Conservation (phyloP, 2,797 vertebrate genomes). For the Mus spretus region DNA sequence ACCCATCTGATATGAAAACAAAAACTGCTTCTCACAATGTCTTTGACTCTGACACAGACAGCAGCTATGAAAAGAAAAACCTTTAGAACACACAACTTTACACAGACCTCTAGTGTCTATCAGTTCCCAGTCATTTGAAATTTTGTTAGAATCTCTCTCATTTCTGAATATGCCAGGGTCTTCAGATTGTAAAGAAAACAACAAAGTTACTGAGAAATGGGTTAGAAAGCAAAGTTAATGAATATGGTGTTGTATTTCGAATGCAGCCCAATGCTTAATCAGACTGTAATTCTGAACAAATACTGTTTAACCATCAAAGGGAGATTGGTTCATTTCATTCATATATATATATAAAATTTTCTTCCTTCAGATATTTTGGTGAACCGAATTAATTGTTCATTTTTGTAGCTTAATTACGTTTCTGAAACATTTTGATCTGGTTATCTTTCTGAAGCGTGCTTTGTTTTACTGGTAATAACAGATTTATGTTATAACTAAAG, state of each 20-base stretch:
- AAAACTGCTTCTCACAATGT: conserved; percentile 95
- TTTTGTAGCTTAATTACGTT: conserved; percentile 85
- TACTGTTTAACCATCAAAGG: conserved; percentile 84
- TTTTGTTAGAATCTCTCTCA: conserved; percentile 92
- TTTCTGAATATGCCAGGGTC: conserved; percentile 91
- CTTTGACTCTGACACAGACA: conserved; percentile 95
- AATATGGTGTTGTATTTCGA: conserved; percentile 95
- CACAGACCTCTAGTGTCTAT: conserved; percentile 94
- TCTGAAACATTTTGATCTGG: conserved; percentile 79
- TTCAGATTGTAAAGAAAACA: conserved; percentile 95
- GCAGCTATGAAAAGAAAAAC: conserved; percentile 94
- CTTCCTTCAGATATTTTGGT: conserved; percentile 84
- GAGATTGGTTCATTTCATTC: conserved; percentile 64
- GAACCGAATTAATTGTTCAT: conserved; percentile 85
- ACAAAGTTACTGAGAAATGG: conserved; percentile 93
- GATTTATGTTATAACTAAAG: conserved; percentile 65
- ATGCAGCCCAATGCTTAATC: conserved; percentile 91
- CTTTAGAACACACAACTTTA: conserved; percentile 96
- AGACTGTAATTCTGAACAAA: conserved; percentile 86
- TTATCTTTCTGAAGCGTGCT: conserved; percentile 75
- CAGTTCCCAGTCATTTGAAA: conserved; percentile 96
- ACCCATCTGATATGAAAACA: conserved; percentile 98
- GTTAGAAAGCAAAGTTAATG: conserved; percentile 87
- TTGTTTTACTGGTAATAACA: conserved; percentile 80
- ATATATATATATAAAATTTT: conserved; percentile 71